A percentile compares a stretch with the other conserved stretches of the same genome.
These are phyloP conservation scores for Agapornis canus DNA, from an alignment of 2,797 vertebrate genomes.

Conservation along the genomic window DNA sequence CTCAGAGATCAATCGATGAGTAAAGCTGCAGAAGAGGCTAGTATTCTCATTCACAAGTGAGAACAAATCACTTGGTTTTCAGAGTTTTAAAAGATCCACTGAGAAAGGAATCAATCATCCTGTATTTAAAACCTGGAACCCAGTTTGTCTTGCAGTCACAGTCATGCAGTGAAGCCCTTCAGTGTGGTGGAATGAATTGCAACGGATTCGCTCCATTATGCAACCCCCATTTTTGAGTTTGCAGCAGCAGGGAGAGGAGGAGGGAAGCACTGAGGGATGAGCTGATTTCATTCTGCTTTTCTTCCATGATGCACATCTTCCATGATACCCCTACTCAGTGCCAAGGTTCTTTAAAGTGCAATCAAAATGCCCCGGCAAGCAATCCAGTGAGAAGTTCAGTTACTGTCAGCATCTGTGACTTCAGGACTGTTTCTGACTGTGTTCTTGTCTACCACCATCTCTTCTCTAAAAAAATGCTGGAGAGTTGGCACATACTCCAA, in stretches of 20 bases:
- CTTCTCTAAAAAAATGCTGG: not conserved
- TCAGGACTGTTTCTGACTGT: not conserved
- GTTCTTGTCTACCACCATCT: not conserved
- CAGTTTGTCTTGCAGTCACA: not conserved
- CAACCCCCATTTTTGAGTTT: not conserved
- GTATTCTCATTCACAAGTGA: not conserved
- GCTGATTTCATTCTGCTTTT: not conserved
- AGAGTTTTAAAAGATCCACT: not conserved
- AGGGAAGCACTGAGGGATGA: not conserved
- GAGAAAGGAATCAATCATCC: not conserved
- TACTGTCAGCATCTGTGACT: not conserved
- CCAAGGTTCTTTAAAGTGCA: not conserved
- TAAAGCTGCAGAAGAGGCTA: not conserved
- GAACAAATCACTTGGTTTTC: not conserved
- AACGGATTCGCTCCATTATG: accelerated
- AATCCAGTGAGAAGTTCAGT: not conserved
- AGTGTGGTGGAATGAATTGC: not conserved
- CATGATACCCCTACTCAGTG: not conserved
- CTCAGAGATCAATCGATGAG: not conserved
- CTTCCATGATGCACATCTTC: not conserved
- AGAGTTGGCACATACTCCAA: not conserved
- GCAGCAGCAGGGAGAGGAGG: not conserved
- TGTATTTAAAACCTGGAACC: not conserved
- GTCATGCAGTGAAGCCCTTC: not conserved
- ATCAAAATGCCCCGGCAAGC: not conserved